Percentiles rank a stretch among this genome's conserved stretches.
Evolutionary conservation across 2,888 invertebrate species (phyloP).

Genomic region (Pandemis cinnamomeana): DNA sequence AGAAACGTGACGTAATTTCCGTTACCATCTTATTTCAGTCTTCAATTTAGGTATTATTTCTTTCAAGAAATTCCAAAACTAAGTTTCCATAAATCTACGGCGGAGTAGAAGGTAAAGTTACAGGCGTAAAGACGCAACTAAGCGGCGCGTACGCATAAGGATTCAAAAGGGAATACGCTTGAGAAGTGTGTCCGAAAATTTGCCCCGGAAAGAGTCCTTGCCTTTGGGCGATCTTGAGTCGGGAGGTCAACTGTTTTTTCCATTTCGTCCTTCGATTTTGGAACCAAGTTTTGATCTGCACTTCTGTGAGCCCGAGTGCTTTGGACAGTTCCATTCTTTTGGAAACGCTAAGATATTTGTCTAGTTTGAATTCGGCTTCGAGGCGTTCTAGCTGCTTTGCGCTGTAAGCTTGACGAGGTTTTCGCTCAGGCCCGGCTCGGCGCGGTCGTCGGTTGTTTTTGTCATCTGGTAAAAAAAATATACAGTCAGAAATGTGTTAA

Average conservation of each 20-base stretch:
- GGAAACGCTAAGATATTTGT: slow-evolving; percentile 98
- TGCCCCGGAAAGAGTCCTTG: slow-evolving; percentile 91
- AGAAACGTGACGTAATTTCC: background rate
- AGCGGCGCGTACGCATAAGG: slow-evolving; percentile 87
- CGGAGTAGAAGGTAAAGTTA: slow-evolving; percentile 75
- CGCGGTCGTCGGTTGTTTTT: slow-evolving; percentile 92
- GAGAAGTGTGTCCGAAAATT: slow-evolving; percentile 86
- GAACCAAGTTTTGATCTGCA: slow-evolving; percentile 99
- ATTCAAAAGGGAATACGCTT: slow-evolving; percentile 86
- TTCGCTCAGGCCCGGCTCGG: slow-evolving; percentile 95
- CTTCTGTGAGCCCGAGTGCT: slow-evolving; percentile 94
- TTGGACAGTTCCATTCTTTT: slow-evolving; percentile 97
- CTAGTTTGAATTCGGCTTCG: slow-evolving; percentile 97
- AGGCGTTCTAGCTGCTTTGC: slow-evolving; percentile 96
- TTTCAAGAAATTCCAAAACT: slow-evolving; percentile 10
- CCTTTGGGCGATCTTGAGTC: slow-evolving; percentile 94
- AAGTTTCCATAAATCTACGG: slow-evolving; percentile 51
- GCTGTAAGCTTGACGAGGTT: slow-evolving; percentile 98
- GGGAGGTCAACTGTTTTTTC: slow-evolving; percentile 97
- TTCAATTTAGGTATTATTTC: slow-evolving; percentile 21
- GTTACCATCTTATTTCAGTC: background rate
- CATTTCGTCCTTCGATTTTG: slow-evolving; percentile 98
- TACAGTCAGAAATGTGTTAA: background rate
- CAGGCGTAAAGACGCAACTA: slow-evolving; percentile 84
- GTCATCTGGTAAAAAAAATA: slow-evolving; percentile 84